These are phyloP conservation scores for Oscheius sp. DNA, from an alignment of 2,888 invertebrate genomes.

Conservation along the genomic window DNA sequence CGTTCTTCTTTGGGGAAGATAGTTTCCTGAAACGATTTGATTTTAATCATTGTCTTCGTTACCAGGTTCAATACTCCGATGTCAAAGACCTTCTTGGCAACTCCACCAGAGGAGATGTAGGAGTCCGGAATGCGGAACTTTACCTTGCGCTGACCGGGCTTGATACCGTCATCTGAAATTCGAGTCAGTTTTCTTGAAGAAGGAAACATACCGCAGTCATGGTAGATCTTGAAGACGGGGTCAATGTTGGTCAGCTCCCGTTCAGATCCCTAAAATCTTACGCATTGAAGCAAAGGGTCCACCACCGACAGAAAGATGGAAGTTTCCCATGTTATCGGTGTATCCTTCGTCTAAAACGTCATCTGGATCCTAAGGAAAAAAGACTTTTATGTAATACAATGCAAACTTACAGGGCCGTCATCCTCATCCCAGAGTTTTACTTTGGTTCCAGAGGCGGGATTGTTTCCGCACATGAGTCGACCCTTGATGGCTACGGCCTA, in stretches of 20 bases:
- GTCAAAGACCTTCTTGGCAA: conserved; percentile 55
- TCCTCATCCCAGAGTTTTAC: conserved; percentile 42
- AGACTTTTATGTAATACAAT: too few species aligned
- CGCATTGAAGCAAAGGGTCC: background rate
- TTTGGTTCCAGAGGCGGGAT: conserved; percentile 58
- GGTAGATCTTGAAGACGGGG: conserved; percentile 66
- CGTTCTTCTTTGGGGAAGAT: conserved; percentile 69
- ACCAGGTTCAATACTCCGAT: conserved; percentile 66
- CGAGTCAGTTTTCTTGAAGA: too few species aligned
- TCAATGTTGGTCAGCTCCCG: conserved; percentile 64
- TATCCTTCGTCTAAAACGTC: conserved; percentile 62
- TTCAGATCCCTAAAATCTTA: conserved; percentile 51
- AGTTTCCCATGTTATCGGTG: conserved; percentile 59
- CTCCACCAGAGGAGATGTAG: conserved; percentile 56
- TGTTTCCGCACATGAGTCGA: conserved; percentile 53
- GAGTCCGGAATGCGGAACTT: conserved; percentile 62
- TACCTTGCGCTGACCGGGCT: conserved; percentile 63
- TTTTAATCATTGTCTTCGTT: too few species aligned
- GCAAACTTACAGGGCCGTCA: too few species aligned
- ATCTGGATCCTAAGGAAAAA: conserved; percentile 68
- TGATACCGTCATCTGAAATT: conserved; percentile 66
- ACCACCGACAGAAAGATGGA: conserved; percentile 43
- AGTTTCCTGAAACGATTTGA: too few species aligned
- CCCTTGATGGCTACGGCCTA: conserved; percentile 56
- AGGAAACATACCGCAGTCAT: too few species aligned